These are phyloP conservation scores for Orchestia grillus DNA, from an alignment of 1,140 invertebrate species.

Conservation along the genomic window DNA sequence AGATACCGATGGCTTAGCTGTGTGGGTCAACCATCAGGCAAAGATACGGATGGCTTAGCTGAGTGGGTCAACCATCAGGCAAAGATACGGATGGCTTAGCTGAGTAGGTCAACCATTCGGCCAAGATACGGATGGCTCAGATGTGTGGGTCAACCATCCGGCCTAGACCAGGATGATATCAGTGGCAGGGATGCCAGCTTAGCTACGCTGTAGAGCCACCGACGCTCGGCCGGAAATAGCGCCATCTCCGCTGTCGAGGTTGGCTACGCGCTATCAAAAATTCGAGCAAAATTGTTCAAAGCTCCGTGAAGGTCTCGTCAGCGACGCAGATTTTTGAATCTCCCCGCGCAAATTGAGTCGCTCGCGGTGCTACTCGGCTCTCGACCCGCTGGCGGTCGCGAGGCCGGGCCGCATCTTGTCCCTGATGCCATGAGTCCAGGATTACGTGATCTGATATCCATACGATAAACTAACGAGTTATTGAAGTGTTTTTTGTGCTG, in stretches of 20 bases:
- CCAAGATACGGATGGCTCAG: neutral
- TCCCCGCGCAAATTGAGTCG: conserved; percentile 27
- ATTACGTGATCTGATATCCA: too few relatives aligned
- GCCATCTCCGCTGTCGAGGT: conserved; percentile 22
- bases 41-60: neutral
- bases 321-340: conserved; percentile 31
- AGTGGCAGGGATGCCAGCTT: neutral
- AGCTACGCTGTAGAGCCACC: neutral
- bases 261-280: neutral
- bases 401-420: too few relatives aligned
- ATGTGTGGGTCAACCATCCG: neutral
- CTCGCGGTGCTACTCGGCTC: neutral
- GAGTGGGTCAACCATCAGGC: neutral
- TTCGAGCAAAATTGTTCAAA: conserved; percentile 14
- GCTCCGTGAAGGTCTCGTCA: neutral
- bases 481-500: too few relatives aligned
- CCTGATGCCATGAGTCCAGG: too few relatives aligned
- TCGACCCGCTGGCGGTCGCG: neutral
- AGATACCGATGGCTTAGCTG: neutral
- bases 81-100: neutral
- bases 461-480: too few relatives aligned
- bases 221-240: conserved; percentile 11
- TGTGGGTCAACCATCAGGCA: neutral
- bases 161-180: neutral
- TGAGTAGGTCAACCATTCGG: neutral